phyloP scores from a whole-genome alignment of 1,140 invertebrate genomes.

The Leptopilina boulardi region DNA sequence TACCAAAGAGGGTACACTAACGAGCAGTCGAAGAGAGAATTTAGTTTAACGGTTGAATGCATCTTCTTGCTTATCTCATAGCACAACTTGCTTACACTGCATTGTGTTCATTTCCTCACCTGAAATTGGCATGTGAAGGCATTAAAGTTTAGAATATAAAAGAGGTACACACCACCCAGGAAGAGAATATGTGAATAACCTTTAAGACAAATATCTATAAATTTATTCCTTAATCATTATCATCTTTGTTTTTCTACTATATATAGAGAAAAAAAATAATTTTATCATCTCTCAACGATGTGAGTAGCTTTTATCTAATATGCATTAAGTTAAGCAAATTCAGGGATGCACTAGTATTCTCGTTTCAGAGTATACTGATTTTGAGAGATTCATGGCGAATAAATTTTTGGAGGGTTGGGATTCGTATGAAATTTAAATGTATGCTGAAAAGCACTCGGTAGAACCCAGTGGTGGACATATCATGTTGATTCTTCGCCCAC shows the following conservation, averaged over 20 bases:
- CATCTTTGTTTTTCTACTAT: no score
- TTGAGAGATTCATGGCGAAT: constrained; percentile 48
- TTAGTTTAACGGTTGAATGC: constrained; percentile 54
- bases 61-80: constrained; percentile 49
- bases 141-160: constrained; percentile 41
- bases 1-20: constrained; percentile 44
- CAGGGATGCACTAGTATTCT: neutral
- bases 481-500: constrained; percentile 54
- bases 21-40: constrained; percentile 56
- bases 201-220: no score
- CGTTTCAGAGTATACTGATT: constrained; percentile 44
- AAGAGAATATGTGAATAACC: constrained; percentile 35
- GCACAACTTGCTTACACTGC: constrained; percentile 48
- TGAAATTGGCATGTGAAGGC: constrained; percentile 50
- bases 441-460: constrained; percentile 58
- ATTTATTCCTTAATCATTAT: no score
- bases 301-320: neutral
- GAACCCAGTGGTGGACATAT: constrained; percentile 50
- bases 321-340: constrained; percentile 26
- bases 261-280: neutral
- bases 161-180: constrained; percentile 42
- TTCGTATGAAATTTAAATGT: constrained; percentile 70
- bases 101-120: constrained; percentile 51
- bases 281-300: neutral
- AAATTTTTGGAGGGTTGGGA: constrained; percentile 48